Conservation (phyloP, 2,113 vertebrate genomes). For the Talpa occidentalis region DNA sequence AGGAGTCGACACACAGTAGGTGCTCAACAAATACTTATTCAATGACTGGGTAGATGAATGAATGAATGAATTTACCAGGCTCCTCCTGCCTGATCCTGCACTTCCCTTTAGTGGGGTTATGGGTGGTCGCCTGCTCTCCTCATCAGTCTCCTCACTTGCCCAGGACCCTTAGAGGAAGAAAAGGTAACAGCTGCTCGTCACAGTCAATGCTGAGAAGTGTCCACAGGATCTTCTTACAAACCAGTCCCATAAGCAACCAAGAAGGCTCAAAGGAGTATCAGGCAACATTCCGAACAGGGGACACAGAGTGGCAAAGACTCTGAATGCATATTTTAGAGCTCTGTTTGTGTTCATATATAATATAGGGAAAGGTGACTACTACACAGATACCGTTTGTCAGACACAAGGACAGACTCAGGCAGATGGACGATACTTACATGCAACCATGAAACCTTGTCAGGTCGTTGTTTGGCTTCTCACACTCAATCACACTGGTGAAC, state of each 20-base stretch:
- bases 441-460: conserved; percentile 95
- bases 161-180: neutral
- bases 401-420: neutral
- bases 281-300: neutral
- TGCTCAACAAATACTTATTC: neutral
- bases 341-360: neutral
- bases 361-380: neutral
- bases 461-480: conserved; percentile 98
- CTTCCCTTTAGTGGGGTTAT: neutral
- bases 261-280: neutral
- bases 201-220: neutral
- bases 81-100: neutral
- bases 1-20: neutral
- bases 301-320: neutral
- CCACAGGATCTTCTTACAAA: neutral
- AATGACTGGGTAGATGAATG: neutral
- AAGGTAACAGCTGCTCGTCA: neutral
- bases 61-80: neutral
- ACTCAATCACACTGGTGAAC: conserved; percentile 97
- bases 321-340: neutral
- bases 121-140: too few species aligned
- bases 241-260: neutral
- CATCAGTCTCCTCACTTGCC: too few species aligned
- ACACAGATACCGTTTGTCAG: neutral
- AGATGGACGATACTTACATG: conserved; percentile 92